Base-by-base conservation (phyloP, 1,140 invertebrate genomes). In the Acromyrmex heyeri region DNA sequence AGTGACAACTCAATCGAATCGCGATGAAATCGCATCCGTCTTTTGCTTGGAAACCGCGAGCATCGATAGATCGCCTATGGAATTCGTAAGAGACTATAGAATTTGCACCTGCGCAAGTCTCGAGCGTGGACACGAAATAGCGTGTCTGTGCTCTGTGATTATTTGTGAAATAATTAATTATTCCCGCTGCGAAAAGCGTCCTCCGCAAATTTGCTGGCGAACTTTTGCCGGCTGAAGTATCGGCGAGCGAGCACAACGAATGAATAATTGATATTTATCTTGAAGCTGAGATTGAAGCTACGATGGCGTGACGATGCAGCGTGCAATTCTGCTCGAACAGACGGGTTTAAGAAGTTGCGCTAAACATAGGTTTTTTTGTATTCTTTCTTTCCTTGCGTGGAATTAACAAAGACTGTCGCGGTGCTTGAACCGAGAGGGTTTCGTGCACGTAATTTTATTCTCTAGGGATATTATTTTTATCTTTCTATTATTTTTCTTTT, bases 51-150 rank as follows among this genome's bases (percentile, higher is more conserved):
- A 76, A 27, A 61, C 38, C 2, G 38, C 38, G 30, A 4, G 16
- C 16, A 14, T 30, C 18, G 18, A 24, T n/a, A 27, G 8, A 34
- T 48, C 24, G 59, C 1, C 44, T 61, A n/a, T 48, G 64, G 12
- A n/a, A 61, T 34, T 48, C 18, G 24, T 18, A 50, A 48, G 27
- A 27, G 24, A 3, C 18, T 67, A 16, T 48, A 10, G 30, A 34
- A 21, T 67, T 62, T 78, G 73, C 82, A 79, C 64, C 64, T 70
- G 85, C 85, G 85, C 76, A 34, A 3, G 48, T 79, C 65, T 14
- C 64, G 38, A 18, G 21, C 24, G 27, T 64, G 10, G 18, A 50
- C n/a, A 38, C 14, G 69, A 16, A 83, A 30, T 30, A 59, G 61
- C 62, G 18, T 14, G 24, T 44, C 8, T 16, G 65, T 7, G 18